phyloP scores from a whole-genome alignment of 2,113 vertebrate species.

The Cyanistes caeruleus region DNA sequence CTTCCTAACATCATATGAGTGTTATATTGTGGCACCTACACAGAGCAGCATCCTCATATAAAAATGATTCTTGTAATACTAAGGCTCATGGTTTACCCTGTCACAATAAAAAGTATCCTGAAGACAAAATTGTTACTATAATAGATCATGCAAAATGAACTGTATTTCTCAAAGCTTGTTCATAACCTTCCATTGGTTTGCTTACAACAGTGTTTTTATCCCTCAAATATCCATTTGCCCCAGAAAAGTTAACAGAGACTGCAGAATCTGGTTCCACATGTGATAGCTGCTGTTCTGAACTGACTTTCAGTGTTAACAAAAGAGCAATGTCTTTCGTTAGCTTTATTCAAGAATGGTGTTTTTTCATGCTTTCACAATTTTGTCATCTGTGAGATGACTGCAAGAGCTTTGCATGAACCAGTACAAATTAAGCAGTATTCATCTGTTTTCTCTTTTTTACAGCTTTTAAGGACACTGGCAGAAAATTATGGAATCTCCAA shows the following conservation, averaged over 20 bases:
- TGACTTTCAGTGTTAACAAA: background rate
- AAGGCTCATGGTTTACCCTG: background rate
- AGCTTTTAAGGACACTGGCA: constrained; percentile 24
- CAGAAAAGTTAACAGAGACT: background rate
- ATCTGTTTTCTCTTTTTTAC: background rate
- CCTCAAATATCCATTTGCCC: background rate
- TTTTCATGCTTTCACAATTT: background rate
- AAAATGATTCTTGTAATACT: background rate
- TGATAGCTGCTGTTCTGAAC: background rate
- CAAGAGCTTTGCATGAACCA: background rate
- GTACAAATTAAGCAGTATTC: background rate
- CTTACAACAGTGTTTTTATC: background rate
- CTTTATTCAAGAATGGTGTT: background rate
- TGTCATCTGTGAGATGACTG: constrained; percentile 17
- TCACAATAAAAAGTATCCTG: background rate
- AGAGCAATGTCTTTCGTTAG: background rate
- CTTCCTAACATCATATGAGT: background rate
- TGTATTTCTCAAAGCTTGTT: background rate
- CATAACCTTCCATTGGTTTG: background rate
- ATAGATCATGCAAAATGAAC: background rate
- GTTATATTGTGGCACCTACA: background rate
- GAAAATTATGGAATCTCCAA: background rate
- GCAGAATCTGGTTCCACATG: background rate
- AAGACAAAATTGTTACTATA: background rate
- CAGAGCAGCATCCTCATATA: background rate